Evolutionary conservation across 2,113 vertebrate genomes (phyloP), one percentile per base, ranked within the genome.

Genomic region (Cebidichthys violaceus): DNA sequence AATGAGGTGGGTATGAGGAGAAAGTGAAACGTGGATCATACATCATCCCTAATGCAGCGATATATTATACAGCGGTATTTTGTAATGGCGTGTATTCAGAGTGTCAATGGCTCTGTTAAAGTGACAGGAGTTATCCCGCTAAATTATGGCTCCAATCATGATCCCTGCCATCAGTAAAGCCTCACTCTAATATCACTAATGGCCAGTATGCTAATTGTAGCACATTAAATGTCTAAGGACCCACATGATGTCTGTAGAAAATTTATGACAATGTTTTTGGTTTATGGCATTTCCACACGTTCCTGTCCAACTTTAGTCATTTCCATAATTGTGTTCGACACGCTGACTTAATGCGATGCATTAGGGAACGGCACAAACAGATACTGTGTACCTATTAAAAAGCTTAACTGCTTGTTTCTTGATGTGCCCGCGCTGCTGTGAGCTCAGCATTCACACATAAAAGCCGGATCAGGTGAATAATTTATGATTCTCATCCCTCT

Each of bases 131-230:
- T 83, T 90, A 91, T 94, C 88, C 81, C 59, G 86, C 70, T 89
- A 88, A 93, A 89, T 94, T 90, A 93, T 92, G 83, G 79, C 81
- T 90, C 79, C 75, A 83, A 88, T 88, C 89, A 85, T 83, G 79
- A 88, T 86, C 88, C 74, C 72, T 78, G 87, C 86, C 86, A 93
- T 94, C 91, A 92, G 92, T 93, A 91, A 92, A 89, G 90, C 90
- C 89, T 94, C 90, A 89, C 86, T 93, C 86, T 90, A 92, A 93
- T 94, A 94, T 91, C 92, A 91, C 91, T 94, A 95, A 95, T 93
- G 90, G 91, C 86, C 89, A 85, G 65, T 90, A 84, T 92, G 92
- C 89, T 93, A 93, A 93, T 93, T 92, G 92, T 88, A 88, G 79
- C 84, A 90, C 90, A 93, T 95, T 94, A 94, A 93, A 93, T 72